Evolutionary conservation across 2,888 invertebrate genomes (phyloP), one percentile per base, ranked within the genome.

Genomic region (Hypomecis punctinalis): DNA sequence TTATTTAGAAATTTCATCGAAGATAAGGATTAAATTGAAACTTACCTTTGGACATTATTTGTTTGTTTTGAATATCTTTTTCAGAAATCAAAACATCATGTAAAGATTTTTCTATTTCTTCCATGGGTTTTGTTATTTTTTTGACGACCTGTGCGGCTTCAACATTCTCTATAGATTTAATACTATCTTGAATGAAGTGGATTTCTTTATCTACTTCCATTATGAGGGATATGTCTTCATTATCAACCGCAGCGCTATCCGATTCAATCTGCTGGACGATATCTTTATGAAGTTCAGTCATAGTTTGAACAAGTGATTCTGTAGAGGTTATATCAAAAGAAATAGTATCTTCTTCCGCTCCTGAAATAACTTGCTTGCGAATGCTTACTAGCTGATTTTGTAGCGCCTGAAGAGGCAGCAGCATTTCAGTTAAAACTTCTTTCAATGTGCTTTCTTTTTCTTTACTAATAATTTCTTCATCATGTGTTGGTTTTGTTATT

Each of bases 201-300:
- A 91, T 84, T 75, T 87, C 86, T 63, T 84, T 84, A 64, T 88
- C 85, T 0, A 91, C 78, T 72, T 87, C 85, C 54, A 82, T 78
- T 37, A 89, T 82, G 45, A 91, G 66, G 36, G 80, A 74, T 48
- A 86, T 77, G 49, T 88, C 83, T 66, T 85, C 79, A 51, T 75
- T 76, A 58, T 81, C 75, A 10, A 88, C 65, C 2, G 67, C 54
- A 23, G 70, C 56, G 40, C 77, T 75, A 45, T 83, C 82, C 1
- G 73, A 72, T 69, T 84, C 76, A 8, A 87, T 78, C 55, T 85
- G 78, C 54, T 88, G 77, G 45, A 84, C 76, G 7, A 91, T 83
- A 67, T 87, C 86, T 78, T 86, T 86, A 61, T 90, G 85, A 11
- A 89, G 82, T 69, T 89, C 88, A 23, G 83, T 78, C 72, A 90